Percentiles rank a stretch among this genome's conserved stretches.
Conservation (phyloP, 2,888 invertebrate species). For the Dolichomitus sp. region DNA sequence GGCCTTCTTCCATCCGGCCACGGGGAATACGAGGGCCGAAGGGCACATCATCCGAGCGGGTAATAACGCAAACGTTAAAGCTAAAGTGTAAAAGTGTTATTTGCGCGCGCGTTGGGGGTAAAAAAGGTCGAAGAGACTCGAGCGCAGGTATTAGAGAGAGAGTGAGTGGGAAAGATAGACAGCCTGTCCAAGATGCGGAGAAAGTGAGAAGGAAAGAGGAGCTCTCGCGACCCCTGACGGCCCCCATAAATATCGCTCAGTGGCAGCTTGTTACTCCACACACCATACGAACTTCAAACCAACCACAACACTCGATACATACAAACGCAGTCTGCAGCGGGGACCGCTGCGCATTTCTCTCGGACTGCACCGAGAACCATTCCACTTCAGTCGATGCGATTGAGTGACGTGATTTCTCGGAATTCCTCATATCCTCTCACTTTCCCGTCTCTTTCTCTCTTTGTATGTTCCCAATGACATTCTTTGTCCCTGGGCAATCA, state of each 20-base stretch:
- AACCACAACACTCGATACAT: constrained; percentile 80
- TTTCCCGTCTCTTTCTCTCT: constrained; percentile 6
- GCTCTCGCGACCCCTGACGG: constrained; percentile 81
- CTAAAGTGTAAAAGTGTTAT: constrained; percentile 79
- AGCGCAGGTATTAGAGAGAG: constrained; percentile 63
- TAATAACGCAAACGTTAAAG: constrained; percentile 69
- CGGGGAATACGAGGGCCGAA: constrained; percentile 28
- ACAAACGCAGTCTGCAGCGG: constrained; percentile 3
- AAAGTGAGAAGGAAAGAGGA: constrained; percentile 48
- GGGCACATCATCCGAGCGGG: constrained; percentile 40
- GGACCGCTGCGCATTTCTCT: constrained; percentile 13
- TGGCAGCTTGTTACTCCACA: constrained; percentile 85
- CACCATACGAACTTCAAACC: constrained; percentile 81
- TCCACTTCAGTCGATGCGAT: constrained; percentile 25
- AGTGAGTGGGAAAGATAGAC: constrained; percentile 63
- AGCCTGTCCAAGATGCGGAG: constrained; percentile 51
- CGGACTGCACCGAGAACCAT: constrained; percentile 1
- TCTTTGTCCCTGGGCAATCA: background rate
- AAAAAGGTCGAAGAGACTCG: constrained; percentile 55
- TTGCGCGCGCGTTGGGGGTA: constrained; percentile 68
- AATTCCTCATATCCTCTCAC: constrained; percentile 19
- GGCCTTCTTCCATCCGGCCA: background rate
- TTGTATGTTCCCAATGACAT: constrained; percentile 12
- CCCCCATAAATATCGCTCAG: constrained; percentile 84
- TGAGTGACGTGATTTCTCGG: constrained; percentile 14